Percentiles rank a stretch among this genome's conserved stretches.
Conservation (phyloP, 1,140 invertebrate species). For the Procambarus clarkii region DNA sequence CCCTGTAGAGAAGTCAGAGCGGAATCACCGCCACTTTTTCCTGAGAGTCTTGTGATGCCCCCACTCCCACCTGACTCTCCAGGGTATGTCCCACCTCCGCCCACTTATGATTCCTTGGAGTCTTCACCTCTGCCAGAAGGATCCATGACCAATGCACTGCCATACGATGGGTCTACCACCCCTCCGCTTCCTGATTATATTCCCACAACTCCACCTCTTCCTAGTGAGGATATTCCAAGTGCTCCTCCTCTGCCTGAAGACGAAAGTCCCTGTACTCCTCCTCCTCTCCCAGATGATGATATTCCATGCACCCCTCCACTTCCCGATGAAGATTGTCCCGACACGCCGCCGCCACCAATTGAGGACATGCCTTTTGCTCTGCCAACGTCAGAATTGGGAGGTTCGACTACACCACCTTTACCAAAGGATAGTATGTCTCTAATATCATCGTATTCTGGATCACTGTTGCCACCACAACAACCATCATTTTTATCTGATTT, state of each 20-base stretch:
- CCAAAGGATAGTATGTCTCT: background rate
- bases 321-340: constrained; percentile 38
- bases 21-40: background rate
- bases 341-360: constrained; percentile 39
- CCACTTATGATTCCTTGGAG: background rate
- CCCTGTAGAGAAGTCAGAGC: background rate
- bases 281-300: constrained; percentile 48
- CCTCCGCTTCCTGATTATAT: constrained; percentile 57
- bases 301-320: constrained; percentile 17
- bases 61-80: constrained; percentile 37
- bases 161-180: constrained; percentile 4
- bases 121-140: constrained; percentile 43
- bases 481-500: background rate
- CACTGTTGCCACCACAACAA: background rate
- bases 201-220: constrained; percentile 26
- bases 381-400: background rate
- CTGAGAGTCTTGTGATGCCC: background rate
- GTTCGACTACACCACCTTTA: constrained; percentile 15
- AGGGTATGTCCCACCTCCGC: background rate
- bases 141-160: constrained; percentile 29
- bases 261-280: constrained; percentile 7
- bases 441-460: background rate
- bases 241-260: constrained; percentile 43
- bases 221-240: constrained; percentile 57
- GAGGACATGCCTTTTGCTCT: constrained; percentile 22